phyloP scores from a whole-genome alignment of 2,797 vertebrate genomes.

The Danionella dracula region DNA sequence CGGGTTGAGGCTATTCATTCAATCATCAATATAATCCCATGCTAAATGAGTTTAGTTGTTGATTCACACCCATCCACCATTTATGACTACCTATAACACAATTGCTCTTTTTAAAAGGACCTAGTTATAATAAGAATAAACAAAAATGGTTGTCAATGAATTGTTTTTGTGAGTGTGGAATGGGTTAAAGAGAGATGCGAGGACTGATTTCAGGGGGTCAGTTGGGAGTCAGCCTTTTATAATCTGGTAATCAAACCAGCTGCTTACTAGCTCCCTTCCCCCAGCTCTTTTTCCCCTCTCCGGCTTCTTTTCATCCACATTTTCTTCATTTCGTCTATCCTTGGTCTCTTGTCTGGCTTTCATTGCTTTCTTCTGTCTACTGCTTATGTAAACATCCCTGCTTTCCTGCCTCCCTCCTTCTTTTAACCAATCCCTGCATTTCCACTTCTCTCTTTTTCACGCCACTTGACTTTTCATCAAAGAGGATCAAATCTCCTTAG shows the following conservation, averaged over 20 bases:
- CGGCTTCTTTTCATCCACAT: slow-evolving; percentile 13
- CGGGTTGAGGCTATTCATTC: too few species aligned
- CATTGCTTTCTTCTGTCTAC: slow-evolving; percentile 19
- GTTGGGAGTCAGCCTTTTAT: slow-evolving; percentile 64
- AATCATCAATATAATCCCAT: too few species aligned
- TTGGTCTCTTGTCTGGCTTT: slow-evolving; percentile 1
- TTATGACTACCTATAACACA: too few species aligned
- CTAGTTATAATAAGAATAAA: neutral
- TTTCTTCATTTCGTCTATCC: slow-evolving; percentile 10
- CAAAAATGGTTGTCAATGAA: neutral
- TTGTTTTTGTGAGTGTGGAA: slow-evolving; percentile 34
- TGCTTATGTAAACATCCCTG: neutral
- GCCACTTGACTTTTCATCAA: slow-evolving; percentile 26
- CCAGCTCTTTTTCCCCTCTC: slow-evolving; percentile 2
- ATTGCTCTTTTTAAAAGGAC: too few species aligned
- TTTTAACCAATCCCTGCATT: neutral
- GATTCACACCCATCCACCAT: too few species aligned
- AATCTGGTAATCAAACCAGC: slow-evolving; percentile 77
- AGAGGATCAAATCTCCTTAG: slow-evolving; percentile 32
- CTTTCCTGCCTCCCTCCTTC: slow-evolving; percentile 5
- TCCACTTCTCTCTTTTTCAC: neutral
- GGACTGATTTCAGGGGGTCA: slow-evolving; percentile 56
- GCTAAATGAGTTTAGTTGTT: too few species aligned
- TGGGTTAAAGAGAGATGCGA: slow-evolving; percentile 27
- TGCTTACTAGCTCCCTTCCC: slow-evolving; percentile 52